Base-by-base conservation (phyloP, 2,797 vertebrate genomes). In the Notolepis coatsorum region DNA sequence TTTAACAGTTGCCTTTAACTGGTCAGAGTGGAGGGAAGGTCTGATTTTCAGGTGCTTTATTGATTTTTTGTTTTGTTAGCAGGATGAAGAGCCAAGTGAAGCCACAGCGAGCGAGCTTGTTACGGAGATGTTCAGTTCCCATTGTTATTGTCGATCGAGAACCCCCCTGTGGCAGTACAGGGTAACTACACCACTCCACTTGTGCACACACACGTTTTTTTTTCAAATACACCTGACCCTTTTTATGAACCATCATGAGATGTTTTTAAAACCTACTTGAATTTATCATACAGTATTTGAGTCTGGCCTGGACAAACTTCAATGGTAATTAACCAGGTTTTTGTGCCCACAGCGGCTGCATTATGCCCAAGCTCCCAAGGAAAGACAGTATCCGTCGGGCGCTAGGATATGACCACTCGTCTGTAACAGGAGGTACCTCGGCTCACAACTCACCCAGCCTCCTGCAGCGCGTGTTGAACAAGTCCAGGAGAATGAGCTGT, bases 401-500 rank as follows among this genome's bases (percentile, higher is more conserved):
- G 12, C 82, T 85, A 1, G 88, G 68, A 76, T 82, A 85, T 15
- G 91, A 92, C 64, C 90, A 86, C 56, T 90, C 88, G 75, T 93
- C 60, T 92, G 90, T 0, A 87, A 88, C 51, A 24, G 63, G 76
- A n/a, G n/a, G n/a, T n/a, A n/a, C n/a, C 45, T 72, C 35, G 52
- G 72, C 89, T 43, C 89, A 73, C 0, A 82, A 89, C 1, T 82
- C 90, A 0, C 88, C 89, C 10, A 82, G 85, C 58, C 86, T 94
- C 57, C 84, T 94, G 50, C 85, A 91, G 51, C 94, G 92, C 83
- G 91, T 94, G 82, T 91, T 92, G 84, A 87, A 87, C 72, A 92
- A 88, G 57, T 88, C 92, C 74, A 92, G 90, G 84, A 93, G 92
- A 77, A 93, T 90, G 74, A 83, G 89, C 2, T 89, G 92, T 30